Base-by-base conservation (phyloP, 2,888 invertebrate genomes). In the Diaperis boleti region DNA sequence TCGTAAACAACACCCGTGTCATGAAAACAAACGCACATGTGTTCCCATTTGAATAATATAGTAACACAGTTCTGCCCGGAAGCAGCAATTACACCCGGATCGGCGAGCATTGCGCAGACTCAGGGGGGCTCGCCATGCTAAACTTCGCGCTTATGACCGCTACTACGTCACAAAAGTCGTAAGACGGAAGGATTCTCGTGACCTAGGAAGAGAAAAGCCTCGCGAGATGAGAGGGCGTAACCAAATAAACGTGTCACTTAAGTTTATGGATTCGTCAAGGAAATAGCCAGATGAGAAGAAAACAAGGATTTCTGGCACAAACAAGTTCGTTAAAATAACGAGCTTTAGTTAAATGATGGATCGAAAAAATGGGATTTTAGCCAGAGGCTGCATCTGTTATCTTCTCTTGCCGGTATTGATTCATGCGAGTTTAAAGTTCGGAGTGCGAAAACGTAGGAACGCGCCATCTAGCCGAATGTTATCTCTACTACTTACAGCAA, bases 281-380 rank as follows among this genome's bases (percentile, higher is more conserved):
- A n/a, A n/a, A n/a, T n/a, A n/a, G 49, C 33, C 49, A 49, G 11
- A 35, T 50, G 49, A 18, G 11, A 45, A 13, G 42, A 18, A 26
- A 45, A 50, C 17, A 17, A 18, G 14, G 22, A 20, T 5, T 37
- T 52, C 14, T 52, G 52, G 39, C 52, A 52, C 17, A 22, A 52
- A 52, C 52, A 49, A 49, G 29, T 15, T 29, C 13, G 29, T 47
- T 47, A 15, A 47, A n/a, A n/a, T n/a, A n/a, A n/a, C n/a, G n/a
- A n/a, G n/a, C n/a, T n/a, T n/a, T n/a, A n/a, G n/a, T n/a, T n/a
- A n/a, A n/a, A n/a, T n/a, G n/a, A n/a, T n/a, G n/a, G 8, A 10
- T n/a, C 5, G 22, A 7, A 7, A 22, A 22, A 22, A 22, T 22
- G 22, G 7, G 22, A 22, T 22, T 22, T 22, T 22, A 31, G 6